Base-by-base conservation (phyloP, 2,888 invertebrate genomes). In the Caradrina kadenii region DNA sequence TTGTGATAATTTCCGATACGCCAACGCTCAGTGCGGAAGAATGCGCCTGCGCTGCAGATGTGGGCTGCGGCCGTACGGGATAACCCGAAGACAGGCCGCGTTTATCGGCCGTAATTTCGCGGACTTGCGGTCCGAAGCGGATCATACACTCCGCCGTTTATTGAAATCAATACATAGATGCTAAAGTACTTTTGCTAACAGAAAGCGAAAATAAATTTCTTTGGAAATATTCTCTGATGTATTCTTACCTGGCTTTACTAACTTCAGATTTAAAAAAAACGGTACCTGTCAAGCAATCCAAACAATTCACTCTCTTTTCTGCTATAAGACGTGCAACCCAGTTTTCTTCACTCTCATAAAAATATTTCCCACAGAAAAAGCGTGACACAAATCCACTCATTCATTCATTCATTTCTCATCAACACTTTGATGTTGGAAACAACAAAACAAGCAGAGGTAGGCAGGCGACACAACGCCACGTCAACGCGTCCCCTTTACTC, bases 81-180 rank as follows among this genome's bases (percentile, higher is more conserved):
- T 60, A 31, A 39, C n/a, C 49, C 48, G 61, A 70, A 69, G 58
- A 79, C 61, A 76, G 50, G 22, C 54, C 73, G 76, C 83, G 84
- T 89, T 90, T 90, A 91, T 88, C 86, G 87, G 73, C 85, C 73
- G 84, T 89, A 89, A 89, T 90, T 87, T 86, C 79, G 86, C 83
- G 89, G 87, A 88, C 73, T 82, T 66, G 64, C 50, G 63, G 62
- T 54, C 21, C 54, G 21, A 42, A 48, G 63, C 53, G 15, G 22
- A 73, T 56, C 22, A 21, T 61, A 69, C 61, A 63, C 55, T 13
- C 39, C 42, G 21, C n/a, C n/a, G 31, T 52, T 70, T 68, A 80
- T 78, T 68, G 58, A 71, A 69, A 61, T 50, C 56, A 62, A 65
- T n/a, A n/a, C n/a, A n/a, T 73, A 52, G 66, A 17, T 62, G 56